Percentiles rank a stretch among this genome's conserved stretches.
These are phyloP conservation scores for Paragorgia papillata DNA, from an alignment of 92 coral and sea anemone genomes.

Conservation along the genomic window DNA sequence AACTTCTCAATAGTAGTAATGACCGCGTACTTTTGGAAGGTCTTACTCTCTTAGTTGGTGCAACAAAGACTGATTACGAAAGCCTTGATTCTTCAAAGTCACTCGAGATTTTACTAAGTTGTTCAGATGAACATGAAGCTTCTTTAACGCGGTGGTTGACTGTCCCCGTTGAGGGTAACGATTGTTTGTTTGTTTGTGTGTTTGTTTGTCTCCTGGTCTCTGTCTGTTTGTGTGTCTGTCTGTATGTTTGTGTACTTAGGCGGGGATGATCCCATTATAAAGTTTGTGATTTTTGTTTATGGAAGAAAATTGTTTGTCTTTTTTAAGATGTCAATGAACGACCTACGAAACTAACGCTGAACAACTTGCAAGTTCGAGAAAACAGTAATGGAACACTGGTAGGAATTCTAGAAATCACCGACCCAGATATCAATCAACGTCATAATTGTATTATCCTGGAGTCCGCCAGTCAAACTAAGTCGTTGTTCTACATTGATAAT, in stretches of 20 bases:
- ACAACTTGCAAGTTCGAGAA: conserved; percentile 55
- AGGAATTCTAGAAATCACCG: conserved; percentile 67
- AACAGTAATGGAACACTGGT: conserved; percentile 65
- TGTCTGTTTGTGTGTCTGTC: too few species aligned
- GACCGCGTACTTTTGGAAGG: conserved; percentile 61
- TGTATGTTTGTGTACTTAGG: too few species aligned
- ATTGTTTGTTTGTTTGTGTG: too few species aligned
- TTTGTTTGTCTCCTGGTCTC: too few species aligned
- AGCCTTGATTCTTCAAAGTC: conserved; percentile 51
- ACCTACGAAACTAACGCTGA: conserved; percentile 60
- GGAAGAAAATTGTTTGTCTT: too few species aligned
- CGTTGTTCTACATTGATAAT: conserved; percentile 5
- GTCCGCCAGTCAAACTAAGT: background rate
- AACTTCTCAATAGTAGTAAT: conserved; percentile 64
- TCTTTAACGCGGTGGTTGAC: conserved; percentile 56
- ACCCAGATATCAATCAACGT: conserved; percentile 78
- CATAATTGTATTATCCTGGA: conserved; percentile 70
- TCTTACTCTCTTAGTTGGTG: conserved; percentile 71
- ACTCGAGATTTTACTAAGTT: conserved; percentile 60
- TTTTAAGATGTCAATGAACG: conserved; percentile 76
- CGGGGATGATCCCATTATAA: too few species aligned
- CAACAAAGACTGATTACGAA: conserved; percentile 76
- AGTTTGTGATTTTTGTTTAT: too few species aligned
- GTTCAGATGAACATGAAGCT: conserved; percentile 73
- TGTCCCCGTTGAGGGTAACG: conserved; percentile 69